A percentile compares a stretch with the other conserved stretches of the same genome.
Conservation (phyloP, 1,140 invertebrate genomes). For the Gerris buenoi region DNA sequence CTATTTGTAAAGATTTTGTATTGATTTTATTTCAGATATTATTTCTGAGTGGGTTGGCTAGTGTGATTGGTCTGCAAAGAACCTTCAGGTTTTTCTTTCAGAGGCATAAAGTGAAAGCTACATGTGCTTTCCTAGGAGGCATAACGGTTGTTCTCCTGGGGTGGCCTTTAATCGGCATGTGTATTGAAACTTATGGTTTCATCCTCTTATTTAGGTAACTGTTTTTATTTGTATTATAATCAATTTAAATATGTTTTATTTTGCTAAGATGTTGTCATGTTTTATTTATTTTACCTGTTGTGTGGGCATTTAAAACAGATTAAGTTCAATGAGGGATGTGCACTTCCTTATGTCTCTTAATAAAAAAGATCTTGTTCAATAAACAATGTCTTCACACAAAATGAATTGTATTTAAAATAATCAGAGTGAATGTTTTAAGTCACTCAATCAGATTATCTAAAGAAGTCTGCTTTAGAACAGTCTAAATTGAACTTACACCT, state of each 20-base stretch:
- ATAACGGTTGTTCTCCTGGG: constrained; percentile 88
- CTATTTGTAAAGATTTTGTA: no score
- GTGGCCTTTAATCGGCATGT: constrained; percentile 91
- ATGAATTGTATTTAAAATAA: no score
- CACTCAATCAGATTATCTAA: no score
- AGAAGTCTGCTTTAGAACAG: no score
- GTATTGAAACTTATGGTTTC: constrained; percentile 84
- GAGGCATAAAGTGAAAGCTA: constrained; percentile 86
- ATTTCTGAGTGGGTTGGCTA: constrained; percentile 85
- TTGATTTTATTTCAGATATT: constrained; percentile 60
- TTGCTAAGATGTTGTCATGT: constrained; percentile 1
- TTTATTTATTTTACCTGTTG: no score
- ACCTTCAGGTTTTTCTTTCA: constrained; percentile 98
- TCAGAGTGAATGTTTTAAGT: no score
- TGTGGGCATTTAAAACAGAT: no score
- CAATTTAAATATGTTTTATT: constrained; percentile 2
- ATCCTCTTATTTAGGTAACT: constrained; percentile 57
- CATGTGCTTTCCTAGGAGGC: constrained; percentile 83
- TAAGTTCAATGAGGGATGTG: background rate
- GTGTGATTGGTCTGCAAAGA: constrained; percentile 89
- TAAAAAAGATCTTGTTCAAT: no score
- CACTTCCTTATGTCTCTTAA: background rate
- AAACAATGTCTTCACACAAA: no score
- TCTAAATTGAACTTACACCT: no score
- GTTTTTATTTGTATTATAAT: constrained; percentile 7